phyloP scores from a whole-genome alignment of 2,113 vertebrate species.

The Pomatorhinus ruficollis region DNA sequence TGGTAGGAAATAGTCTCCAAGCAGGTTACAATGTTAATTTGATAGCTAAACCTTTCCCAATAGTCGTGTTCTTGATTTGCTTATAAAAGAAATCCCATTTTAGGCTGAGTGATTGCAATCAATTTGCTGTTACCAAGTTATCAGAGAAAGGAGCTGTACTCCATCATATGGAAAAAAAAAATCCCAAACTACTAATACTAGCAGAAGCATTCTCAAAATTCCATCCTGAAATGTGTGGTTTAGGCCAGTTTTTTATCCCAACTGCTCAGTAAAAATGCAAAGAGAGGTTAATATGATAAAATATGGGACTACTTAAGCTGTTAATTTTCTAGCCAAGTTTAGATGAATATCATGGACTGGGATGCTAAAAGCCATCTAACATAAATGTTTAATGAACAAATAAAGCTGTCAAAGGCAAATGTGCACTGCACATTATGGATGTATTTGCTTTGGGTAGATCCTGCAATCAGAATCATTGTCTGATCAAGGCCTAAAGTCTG shows the following conservation, averaged over 20 bases:
- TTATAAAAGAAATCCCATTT: conserved; percentile 34
- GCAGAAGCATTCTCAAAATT: not conserved
- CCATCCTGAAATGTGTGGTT: not conserved
- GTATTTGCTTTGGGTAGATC: not conserved
- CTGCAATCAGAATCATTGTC: not conserved
- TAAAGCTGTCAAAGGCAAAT: conserved; percentile 56
- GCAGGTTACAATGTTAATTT: conserved; percentile 38
- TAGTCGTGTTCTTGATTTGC: not conserved
- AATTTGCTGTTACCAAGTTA: conserved; percentile 30
- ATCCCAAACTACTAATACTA: not conserved
- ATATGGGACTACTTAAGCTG: conserved; percentile 26
- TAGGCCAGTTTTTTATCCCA: not conserved
- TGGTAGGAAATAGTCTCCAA: conserved; percentile 43
- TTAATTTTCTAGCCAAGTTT: conserved; percentile 49
- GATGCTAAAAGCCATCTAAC: conserved; percentile 27
- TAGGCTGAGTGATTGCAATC: conserved; percentile 22
- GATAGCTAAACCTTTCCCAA: conserved; percentile 22
- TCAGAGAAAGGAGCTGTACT: not conserved
- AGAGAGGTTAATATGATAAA: conserved; percentile 32
- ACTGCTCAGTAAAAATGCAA: not conserved
- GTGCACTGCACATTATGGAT: not conserved
- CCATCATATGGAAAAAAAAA: not conserved
- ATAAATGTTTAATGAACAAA: conserved; percentile 68
- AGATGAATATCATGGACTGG: conserved; percentile 1
- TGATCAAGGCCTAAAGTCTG: not conserved